Base-by-base conservation (phyloP, 2,888 invertebrate species). In the Parnassius glacialis region DNA sequence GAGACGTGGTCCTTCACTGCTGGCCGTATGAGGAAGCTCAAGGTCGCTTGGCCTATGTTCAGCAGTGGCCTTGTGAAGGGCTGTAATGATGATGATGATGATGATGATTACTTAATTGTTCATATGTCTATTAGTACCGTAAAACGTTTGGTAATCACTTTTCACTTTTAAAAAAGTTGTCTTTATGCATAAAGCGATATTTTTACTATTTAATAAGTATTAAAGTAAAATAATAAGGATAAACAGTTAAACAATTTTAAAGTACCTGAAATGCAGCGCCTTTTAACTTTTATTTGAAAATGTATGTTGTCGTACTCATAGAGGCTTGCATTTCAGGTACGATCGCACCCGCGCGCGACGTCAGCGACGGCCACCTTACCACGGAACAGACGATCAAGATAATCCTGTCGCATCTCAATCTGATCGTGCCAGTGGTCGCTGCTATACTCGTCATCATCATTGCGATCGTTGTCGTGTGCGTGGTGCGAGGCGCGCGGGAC, bases 361-460 rank as follows among this genome's bases (percentile, higher is more conserved):
- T 96, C 80, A 84, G 83, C 68, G 85, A 77, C 75, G 95, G 95
- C 82, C 93, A 94, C 77, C 92, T 94, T 79, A 95, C 95, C 79
- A 92, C 94, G 80, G 96, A 96, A 90, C 96, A 96, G 87, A 96
- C 96, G 74, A 93, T 97, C 92, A 95, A 95, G 93, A 95, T 96
- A 81, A 94, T 97, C 87, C 94, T 97, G 90, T 95, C 96, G 78
- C 97, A 97, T 92, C 94, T 97, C 84, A 97, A 97, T 93, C 95
- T 98, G 83, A 96, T 98, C 92, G 96, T 98, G 79, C 98, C 98
- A 62, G 96, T 98, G 77, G 96, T 97, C 84, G 97, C 97, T 72
- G 97, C 97, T 76, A 93, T 97, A 75, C 94, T 98, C 80, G 97
- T 98, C 92, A 96, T 97, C 89, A 95, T 98, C 86, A 96, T 97